Evolutionary conservation across 2,888 invertebrate genomes (phyloP).

Genomic region (Eristalis pertinax): DNA sequence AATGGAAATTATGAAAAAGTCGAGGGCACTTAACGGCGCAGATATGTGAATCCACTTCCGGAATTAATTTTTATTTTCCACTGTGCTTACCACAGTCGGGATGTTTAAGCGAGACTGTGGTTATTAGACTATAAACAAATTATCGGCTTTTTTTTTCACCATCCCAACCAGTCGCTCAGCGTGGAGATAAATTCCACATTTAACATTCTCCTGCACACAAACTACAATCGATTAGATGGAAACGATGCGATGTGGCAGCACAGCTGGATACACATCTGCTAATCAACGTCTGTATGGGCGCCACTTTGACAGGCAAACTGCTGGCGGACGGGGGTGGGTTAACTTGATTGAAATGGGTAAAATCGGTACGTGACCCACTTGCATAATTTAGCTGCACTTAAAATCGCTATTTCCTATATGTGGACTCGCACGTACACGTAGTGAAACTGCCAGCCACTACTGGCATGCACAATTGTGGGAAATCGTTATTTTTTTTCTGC

Average conservation of each 20-base stretch:
- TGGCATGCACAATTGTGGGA: conserved; percentile 49
- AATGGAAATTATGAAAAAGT: too few relatives aligned
- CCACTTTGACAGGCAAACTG: conserved; percentile 55
- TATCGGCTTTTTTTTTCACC: conserved; percentile 1
- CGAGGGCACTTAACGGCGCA: too few relatives aligned
- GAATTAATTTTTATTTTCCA: conserved; percentile 4
- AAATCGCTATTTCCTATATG: conserved; percentile 67
- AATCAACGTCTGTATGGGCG: conserved; percentile 67
- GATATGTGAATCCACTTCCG: neutral
- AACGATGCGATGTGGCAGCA: conserved; percentile 27
- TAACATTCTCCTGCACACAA: conserved; percentile 18
- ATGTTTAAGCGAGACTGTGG: conserved; percentile 4
- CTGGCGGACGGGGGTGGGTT: conserved; percentile 21
- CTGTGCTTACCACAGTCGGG: neutral
- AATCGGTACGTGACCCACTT: conserved; percentile 70
- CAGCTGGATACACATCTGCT: conserved; percentile 68
- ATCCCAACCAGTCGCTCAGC: conserved; percentile 4
- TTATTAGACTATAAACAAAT: conserved; percentile 55
- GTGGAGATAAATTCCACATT: conserved; percentile 48
- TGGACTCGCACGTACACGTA: conserved; percentile 61
- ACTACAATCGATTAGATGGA: neutral
- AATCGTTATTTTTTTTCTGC: conserved; percentile 18
- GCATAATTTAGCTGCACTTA: conserved; percentile 71
- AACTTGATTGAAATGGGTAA: conserved; percentile 67
- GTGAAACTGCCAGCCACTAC: conserved; percentile 26